Evolutionary conservation across 2,888 invertebrate genomes (phyloP).

Genomic region (Cremastobaeus sp.): DNA sequence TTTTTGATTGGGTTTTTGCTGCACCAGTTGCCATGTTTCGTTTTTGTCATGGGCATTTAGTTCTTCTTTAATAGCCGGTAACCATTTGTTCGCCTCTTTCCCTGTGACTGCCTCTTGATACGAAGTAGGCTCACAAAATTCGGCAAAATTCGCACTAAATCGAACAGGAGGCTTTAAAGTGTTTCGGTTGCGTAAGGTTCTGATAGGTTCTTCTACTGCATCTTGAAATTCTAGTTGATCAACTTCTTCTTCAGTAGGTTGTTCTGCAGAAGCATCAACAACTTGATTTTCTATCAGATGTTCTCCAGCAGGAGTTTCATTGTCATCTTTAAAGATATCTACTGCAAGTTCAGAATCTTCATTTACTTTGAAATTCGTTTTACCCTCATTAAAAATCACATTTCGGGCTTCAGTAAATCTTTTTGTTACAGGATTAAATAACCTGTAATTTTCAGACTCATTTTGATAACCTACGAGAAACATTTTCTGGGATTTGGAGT

Average conservation of each 20-base stretch:
- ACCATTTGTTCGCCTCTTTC: conserved; percentile 21
- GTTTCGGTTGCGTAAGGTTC: conserved; percentile 15
- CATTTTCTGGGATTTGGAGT: conserved; percentile 56
- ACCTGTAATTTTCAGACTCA: conserved; percentile 41
- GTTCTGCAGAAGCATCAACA: too few relatives aligned
- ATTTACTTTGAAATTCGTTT: too few relatives aligned
- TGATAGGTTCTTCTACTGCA: background rate
- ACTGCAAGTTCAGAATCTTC: too few relatives aligned
- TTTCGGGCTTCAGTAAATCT: conserved; percentile 24
- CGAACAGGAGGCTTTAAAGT: background rate
- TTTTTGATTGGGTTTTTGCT: background rate
- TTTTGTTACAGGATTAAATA: conserved; percentile 25
- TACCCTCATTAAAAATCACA: conserved; percentile 37
- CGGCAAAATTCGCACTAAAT: conserved; percentile 14
- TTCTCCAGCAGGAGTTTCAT: too few relatives aligned
- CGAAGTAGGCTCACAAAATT: conserved; percentile 16
- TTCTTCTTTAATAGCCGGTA: conserved; percentile 32
- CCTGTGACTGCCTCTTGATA: conserved; percentile 32
- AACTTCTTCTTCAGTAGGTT: too few relatives aligned
- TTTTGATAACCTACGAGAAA: conserved; percentile 59
- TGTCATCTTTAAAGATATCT: too few relatives aligned
- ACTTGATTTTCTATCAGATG: too few relatives aligned
- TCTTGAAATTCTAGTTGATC: background rate
- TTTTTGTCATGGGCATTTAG: conserved; percentile 31
- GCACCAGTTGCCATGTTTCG: conserved; percentile 43